These are phyloP conservation scores for Monopterus albus DNA, from an alignment of 2,113 vertebrate species.

Conservation along the genomic window DNA sequence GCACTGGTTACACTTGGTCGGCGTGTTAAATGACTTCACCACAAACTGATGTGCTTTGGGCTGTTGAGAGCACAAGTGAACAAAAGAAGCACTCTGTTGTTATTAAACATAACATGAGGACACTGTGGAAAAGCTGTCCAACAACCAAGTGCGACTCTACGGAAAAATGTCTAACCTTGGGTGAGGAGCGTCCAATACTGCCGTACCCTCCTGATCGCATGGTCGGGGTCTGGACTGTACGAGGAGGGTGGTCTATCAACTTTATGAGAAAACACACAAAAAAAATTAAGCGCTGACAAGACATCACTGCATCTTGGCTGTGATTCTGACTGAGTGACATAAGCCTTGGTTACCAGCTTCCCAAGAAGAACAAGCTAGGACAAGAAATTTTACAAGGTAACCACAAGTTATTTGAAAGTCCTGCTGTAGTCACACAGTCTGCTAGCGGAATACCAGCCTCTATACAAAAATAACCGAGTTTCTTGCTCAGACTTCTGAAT, in stretches of 20 bases:
- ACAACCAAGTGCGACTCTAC: neutral
- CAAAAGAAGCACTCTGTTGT: neutral
- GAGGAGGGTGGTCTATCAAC: constrained; percentile 88
- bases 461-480: neutral
- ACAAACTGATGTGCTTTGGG: constrained; percentile 98
- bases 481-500: neutral
- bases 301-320: neutral
- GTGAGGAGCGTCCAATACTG: constrained; percentile 87
- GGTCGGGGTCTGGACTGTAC: constrained; percentile 90
- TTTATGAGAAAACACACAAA: constrained; percentile 58
- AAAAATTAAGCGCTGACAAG: neutral
- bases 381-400: neutral
- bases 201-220: constrained; percentile 88
- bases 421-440: too few relatives aligned
- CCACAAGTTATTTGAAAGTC: too few relatives aligned
- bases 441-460: too few relatives aligned
- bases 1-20: constrained; percentile 97
- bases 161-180: constrained; percentile 83
- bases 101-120: neutral
- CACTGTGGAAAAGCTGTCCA: neutral
- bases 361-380: neutral
- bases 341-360: neutral
- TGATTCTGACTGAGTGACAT: neutral
- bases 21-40: constrained; percentile 93
- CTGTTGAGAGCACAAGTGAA: constrained; percentile 73